Conservation (phyloP, 2,113 vertebrate species). For the Jaculus jaculus region DNA sequence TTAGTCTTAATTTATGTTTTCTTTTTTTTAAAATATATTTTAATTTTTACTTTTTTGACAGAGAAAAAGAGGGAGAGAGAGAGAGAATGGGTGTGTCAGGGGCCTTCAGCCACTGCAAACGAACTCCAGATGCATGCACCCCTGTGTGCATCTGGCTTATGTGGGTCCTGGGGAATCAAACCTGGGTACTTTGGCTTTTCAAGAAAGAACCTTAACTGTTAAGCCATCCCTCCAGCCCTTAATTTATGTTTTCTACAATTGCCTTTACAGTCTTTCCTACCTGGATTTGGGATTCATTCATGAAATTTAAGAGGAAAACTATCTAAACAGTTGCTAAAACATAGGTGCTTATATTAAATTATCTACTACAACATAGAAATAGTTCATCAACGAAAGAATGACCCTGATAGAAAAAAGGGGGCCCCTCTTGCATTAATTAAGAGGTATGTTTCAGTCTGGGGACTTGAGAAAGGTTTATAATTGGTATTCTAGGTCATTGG, state of each 20-base stretch:
- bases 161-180: too few species aligned
- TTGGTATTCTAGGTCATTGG: background rate
- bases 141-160: too few species aligned
- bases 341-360: slow-evolving; percentile 19
- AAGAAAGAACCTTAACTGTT: too few species aligned
- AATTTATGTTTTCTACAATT: slow-evolving; percentile 57
- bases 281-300: slow-evolving; percentile 48
- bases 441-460: background rate
- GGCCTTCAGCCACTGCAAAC: too few species aligned
- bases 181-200: too few species aligned
- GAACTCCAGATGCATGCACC: too few species aligned
- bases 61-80: too few species aligned
- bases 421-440: slow-evolving; percentile 22
- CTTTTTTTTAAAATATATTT: too few species aligned
- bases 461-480: background rate
- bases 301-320: slow-evolving; percentile 34
- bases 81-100: too few species aligned
- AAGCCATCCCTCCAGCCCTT: too few species aligned
- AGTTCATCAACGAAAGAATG: slow-evolving; percentile 46
- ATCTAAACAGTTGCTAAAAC: background rate
- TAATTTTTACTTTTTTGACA: too few species aligned
- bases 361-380: slow-evolving; percentile 12
- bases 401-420: background rate
- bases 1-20: slow-evolving; percentile 55
- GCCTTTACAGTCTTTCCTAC: slow-evolving; percentile 32